Conservation (phyloP, 2,797 vertebrate genomes). For the Phalloptychus januarius region DNA sequence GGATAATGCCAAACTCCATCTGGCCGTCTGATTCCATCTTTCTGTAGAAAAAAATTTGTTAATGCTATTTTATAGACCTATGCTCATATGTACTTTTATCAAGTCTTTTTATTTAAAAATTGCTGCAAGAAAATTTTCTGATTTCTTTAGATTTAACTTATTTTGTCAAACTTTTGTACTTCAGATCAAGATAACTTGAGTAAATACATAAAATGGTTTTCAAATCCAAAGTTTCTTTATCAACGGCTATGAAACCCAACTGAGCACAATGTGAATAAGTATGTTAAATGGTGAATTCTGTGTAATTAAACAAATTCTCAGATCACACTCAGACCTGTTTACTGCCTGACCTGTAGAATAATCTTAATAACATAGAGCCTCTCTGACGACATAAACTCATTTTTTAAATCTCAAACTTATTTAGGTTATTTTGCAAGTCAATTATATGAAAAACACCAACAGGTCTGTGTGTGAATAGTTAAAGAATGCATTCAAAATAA, state of each 20-base stretch:
- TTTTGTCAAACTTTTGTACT: background rate
- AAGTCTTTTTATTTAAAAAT: background rate
- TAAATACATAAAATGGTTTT: background rate
- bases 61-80: background rate
- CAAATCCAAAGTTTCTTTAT: background rate
- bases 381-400: background rate
- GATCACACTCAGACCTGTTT: background rate
- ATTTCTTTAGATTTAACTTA: background rate
- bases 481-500: background rate
- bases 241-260: background rate
- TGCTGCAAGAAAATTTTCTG: background rate
- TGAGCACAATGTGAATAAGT: background rate
- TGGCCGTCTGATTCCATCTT: constrained; percentile 66
- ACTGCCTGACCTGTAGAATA: background rate
- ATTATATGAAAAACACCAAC: background rate
- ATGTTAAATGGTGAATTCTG: background rate
- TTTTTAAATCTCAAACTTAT: background rate
- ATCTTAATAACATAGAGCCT: background rate
- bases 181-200: background rate
- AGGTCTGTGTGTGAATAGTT: background rate
- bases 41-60: constrained; percentile 64
- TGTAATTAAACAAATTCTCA: background rate
- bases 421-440: background rate
- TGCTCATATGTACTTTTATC: background rate
- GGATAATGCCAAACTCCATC: constrained; percentile 88